A percentile compares a stretch with the other conserved stretches of the same genome.
Evolutionary conservation across 2,797 vertebrate species (phyloP).

Genomic region (Okamejei kenojei): DNA sequence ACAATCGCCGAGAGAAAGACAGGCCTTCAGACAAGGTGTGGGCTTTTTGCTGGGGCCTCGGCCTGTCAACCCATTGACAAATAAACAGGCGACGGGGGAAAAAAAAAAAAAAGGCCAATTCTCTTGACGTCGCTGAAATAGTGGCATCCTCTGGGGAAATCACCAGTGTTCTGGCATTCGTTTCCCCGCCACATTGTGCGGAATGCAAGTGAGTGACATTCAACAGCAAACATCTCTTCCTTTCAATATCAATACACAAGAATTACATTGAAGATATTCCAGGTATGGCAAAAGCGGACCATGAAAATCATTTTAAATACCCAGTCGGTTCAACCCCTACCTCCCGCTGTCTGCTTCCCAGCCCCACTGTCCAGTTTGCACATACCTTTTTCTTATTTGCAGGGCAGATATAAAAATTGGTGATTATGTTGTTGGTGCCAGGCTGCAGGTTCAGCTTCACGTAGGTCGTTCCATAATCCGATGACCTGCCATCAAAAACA

Average conservation of each 20-base stretch:
- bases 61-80: not conserved
- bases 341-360: not conserved
- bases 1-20: not conserved
- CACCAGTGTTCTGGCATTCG: not conserved
- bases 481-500: slow-evolving; percentile 66
- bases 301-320: not conserved
- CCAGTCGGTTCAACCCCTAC: not conserved
- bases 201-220: not conserved
- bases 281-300: not conserved
- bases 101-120: not conserved
- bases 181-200: not conserved
- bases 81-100: not conserved
- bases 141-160: not conserved
- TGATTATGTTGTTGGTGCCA: slow-evolving; percentile 79
- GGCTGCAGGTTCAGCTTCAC: slow-evolving; percentile 86
- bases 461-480: slow-evolving; percentile 88
- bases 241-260: too few relatives aligned
- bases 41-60: not conserved
- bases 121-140: too few relatives aligned
- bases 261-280: not conserved
- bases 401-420: slow-evolving; percentile 94
- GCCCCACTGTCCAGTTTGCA: not conserved
- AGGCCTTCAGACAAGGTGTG: not conserved
- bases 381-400: slow-evolving; percentile 94
- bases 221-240: not conserved